A percentile compares a stretch with the other conserved stretches of the same genome.
Conservation (phyloP, 2,797 vertebrate genomes). For the Meda fulgida region DNA sequence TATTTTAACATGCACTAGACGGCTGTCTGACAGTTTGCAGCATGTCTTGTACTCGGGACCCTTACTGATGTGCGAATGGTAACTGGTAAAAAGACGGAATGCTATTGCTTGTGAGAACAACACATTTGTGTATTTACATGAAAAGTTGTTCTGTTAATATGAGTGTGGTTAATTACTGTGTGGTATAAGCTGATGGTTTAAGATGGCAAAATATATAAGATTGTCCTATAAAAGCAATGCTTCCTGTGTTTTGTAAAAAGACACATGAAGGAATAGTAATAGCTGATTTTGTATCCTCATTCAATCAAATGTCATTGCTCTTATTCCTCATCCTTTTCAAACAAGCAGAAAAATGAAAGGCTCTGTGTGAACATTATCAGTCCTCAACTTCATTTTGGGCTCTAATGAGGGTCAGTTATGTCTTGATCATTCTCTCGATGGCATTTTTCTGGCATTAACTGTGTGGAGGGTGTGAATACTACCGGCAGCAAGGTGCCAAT, state of each 20-base stretch:
- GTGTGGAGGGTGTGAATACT: slow-evolving; percentile 11
- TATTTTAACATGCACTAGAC: too few relatives aligned
- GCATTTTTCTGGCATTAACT: slow-evolving; percentile 32
- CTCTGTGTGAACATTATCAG: not conserved
- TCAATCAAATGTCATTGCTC: not conserved
- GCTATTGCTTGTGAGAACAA: not conserved
- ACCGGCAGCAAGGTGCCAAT: slow-evolving; percentile 27
- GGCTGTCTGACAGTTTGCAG: not conserved
- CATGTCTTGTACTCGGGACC: not conserved
- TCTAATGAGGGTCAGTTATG: slow-evolving; percentile 42
- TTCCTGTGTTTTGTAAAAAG: too few relatives aligned
- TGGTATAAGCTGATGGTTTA: not conserved
- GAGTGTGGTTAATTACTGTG: not conserved
- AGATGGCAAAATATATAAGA: too few relatives aligned
- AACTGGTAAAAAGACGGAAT: not conserved
- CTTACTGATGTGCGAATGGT: not conserved
- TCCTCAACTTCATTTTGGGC: slow-evolving; percentile 8
- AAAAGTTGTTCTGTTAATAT: not conserved
- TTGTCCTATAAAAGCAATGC: too few relatives aligned
- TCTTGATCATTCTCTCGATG: slow-evolving; percentile 7
- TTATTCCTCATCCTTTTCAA: not conserved
- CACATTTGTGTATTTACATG: too few relatives aligned
- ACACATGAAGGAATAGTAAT: not conserved
- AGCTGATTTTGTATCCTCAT: not conserved
- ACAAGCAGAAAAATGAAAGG: not conserved